A percentile compares a stretch with the other conserved stretches of the same genome.
These are phyloP conservation scores for Morpho helenor DNA, from an alignment of 2,888 invertebrate species.

Conservation along the genomic window DNA sequence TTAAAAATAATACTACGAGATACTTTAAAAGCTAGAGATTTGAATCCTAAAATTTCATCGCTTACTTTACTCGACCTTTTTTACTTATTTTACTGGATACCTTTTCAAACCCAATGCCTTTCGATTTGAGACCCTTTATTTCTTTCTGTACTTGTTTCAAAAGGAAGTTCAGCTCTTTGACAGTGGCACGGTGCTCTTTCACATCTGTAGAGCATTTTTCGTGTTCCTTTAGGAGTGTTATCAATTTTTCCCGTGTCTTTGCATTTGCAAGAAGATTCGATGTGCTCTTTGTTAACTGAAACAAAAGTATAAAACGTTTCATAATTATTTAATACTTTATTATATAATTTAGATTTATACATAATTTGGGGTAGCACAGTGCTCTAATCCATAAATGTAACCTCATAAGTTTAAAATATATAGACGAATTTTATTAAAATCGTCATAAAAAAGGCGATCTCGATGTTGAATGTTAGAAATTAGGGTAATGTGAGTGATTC, in stretches of 20 bases:
- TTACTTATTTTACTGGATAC: conserved; percentile 4
- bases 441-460: too few relatives aligned
- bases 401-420: too few relatives aligned
- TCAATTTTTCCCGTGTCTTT: conserved; percentile 71
- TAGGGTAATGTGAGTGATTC: too few relatives aligned
- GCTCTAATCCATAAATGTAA: too few relatives aligned
- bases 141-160: conserved; percentile 76
- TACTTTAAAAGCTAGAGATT: too few relatives aligned
- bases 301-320: background rate
- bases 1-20: too few relatives aligned
- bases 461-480: too few relatives aligned
- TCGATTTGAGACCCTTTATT: conserved; percentile 57
- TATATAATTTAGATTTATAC: too few relatives aligned
- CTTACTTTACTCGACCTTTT: background rate
- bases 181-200: conserved; percentile 65
- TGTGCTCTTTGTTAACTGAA: conserved; percentile 73
- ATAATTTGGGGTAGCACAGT: too few relatives aligned
- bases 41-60: background rate
- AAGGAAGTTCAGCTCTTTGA: conserved; percentile 73
- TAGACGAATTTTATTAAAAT: too few relatives aligned
- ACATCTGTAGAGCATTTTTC: conserved; percentile 74
- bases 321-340: background rate
- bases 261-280: conserved; percentile 77
- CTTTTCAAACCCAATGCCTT: conserved; percentile 44
- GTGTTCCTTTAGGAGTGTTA: conserved; percentile 75